These are phyloP conservation scores for Phymastichus coffea DNA, from an alignment of 1,140 invertebrate genomes.

Conservation along the genomic window DNA sequence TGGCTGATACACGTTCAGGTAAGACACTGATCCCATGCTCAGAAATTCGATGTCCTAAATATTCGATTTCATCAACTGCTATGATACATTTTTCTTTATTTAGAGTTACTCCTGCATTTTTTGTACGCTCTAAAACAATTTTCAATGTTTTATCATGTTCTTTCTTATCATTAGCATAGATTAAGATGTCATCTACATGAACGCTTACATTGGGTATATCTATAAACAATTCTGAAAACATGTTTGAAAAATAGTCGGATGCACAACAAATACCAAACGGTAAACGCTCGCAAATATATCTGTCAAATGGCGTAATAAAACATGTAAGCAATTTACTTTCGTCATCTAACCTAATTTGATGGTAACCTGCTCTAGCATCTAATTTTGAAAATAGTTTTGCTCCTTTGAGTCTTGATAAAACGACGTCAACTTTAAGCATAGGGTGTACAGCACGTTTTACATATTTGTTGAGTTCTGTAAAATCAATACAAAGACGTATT, in stretches of 20 bases:
- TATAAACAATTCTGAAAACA: slow-evolving; percentile 13
- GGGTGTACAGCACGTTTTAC: slow-evolving; percentile 14
- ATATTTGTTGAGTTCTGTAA: slow-evolving; percentile 11
- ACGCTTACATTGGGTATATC: slow-evolving; percentile 6
- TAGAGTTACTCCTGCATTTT: slow-evolving; percentile 34
- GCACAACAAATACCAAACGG: slow-evolving; percentile 36
- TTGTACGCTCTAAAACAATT: slow-evolving; percentile 30
- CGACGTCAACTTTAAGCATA: slow-evolving; percentile 16
- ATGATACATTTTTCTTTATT: slow-evolving; percentile 37
- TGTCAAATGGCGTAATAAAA: slow-evolving; percentile 43
- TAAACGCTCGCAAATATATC: slow-evolving; percentile 41
- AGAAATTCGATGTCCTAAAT: slow-evolving; percentile 38
- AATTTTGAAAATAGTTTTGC: slow-evolving; percentile 39
- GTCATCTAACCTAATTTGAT: slow-evolving; percentile 23
- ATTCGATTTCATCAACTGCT: slow-evolving; percentile 29
- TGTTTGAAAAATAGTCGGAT: slow-evolving; percentile 19
- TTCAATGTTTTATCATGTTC: slow-evolving; percentile 31
- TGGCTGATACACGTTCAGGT: slow-evolving; percentile 37
- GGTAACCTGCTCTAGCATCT: slow-evolving; percentile 20
- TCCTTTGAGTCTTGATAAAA: slow-evolving; percentile 1
- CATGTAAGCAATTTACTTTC: slow-evolving; percentile 43
- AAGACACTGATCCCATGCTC: slow-evolving; percentile 34
- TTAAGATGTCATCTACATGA: slow-evolving; percentile 20
- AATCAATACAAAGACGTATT: neutral
- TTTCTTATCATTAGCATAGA: neutral